These are phyloP conservation scores for Alloplasta piceator DNA, from an alignment of 2,888 invertebrate species.

Conservation along the genomic window DNA sequence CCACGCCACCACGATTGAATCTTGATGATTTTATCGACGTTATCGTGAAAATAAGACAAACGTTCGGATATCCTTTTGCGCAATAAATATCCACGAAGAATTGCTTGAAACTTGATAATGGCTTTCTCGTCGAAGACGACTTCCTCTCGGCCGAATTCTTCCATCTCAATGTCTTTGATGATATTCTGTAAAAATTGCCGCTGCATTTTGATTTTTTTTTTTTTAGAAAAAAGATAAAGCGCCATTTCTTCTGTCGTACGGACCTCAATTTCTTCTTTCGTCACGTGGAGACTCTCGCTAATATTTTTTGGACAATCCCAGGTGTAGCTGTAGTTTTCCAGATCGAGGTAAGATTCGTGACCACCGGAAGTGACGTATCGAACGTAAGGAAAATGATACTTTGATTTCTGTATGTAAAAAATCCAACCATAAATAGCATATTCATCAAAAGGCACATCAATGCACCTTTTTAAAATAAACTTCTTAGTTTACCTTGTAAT, in stretches of 20 bases:
- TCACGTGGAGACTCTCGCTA: constrained; percentile 74
- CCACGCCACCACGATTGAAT: constrained; percentile 88
- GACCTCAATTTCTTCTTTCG: constrained; percentile 78
- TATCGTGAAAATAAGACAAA: constrained; percentile 83
- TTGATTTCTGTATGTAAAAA: constrained; percentile 63
- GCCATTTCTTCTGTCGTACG: no score
- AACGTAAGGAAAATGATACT: constrained; percentile 73
- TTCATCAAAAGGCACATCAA: no score
- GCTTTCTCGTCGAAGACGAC: constrained; percentile 81
- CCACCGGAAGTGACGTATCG: constrained; percentile 73
- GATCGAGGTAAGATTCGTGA: constrained; percentile 76
- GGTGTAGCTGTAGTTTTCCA: constrained; percentile 73
- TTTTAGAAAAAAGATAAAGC: no score
- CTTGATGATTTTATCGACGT: constrained; percentile 83
- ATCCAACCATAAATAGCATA: no score
- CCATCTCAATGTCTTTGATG: constrained; percentile 63
- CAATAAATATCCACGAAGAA: constrained; percentile 86
- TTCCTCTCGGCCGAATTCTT: constrained; percentile 51
- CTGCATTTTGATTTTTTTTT: no score
- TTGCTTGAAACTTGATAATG: constrained; percentile 86
- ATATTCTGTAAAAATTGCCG: constrained; percentile 37
- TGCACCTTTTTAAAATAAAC: background rate
- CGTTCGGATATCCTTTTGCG: constrained; percentile 84
- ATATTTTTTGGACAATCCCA: constrained; percentile 77
- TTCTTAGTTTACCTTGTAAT: constrained; percentile 51